Evolutionary conservation across 2,113 vertebrate genomes (phyloP).

Genomic region (Nycticryphes semicollaris): DNA sequence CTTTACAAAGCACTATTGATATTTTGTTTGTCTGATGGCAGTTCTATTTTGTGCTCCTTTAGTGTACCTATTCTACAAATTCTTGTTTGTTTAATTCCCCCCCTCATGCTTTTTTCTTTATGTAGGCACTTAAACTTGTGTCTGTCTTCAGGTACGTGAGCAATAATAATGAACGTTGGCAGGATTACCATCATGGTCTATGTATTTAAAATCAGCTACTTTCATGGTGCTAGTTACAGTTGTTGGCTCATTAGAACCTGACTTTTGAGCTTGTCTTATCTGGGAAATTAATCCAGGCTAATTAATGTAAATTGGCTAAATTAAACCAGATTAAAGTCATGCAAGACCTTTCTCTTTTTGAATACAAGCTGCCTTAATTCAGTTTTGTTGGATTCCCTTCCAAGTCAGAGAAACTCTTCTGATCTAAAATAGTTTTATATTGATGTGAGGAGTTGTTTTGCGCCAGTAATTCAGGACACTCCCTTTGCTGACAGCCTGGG

Average conservation of each 20-base stretch:
- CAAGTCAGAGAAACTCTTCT: background rate
- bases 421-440: background rate
- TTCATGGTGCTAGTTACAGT: background rate
- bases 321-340: background rate
- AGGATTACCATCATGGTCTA: background rate
- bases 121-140: background rate
- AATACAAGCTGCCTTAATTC: background rate
- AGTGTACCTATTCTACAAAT: background rate
- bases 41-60: background rate
- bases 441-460: background rate
- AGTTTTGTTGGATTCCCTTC: background rate
- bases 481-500: background rate
- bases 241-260: background rate
- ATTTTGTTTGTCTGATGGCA: background rate
- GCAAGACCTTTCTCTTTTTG: background rate
- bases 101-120: background rate
- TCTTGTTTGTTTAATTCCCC: background rate
- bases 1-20: conserved; percentile 6
- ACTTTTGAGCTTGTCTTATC: background rate
- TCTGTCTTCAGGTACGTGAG: background rate
- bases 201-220: background rate
- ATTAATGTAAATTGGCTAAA: background rate
- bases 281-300: conserved; percentile 7
- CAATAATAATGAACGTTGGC: background rate
- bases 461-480: background rate